Percentiles rank a stretch among this genome's conserved stretches.
Conservation (phyloP, 1,140 invertebrate genomes). For the Nomia melanderi region DNA sequence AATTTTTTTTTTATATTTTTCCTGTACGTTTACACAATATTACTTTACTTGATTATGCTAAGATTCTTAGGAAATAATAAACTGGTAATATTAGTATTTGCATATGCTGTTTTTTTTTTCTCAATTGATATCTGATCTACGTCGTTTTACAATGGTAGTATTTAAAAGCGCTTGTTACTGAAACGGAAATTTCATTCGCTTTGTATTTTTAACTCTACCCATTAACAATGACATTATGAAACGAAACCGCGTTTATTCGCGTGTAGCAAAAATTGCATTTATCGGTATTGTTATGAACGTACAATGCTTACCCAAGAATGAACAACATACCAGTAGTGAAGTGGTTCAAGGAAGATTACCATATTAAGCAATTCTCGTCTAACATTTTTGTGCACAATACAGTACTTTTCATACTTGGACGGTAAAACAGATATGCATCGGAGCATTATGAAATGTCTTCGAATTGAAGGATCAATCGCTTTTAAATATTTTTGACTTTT, state of each 20-base stretch:
- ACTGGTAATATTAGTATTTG: constrained; percentile 22
- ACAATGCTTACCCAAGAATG: constrained; percentile 36
- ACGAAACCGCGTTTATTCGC: background rate
- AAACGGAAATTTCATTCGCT: background rate
- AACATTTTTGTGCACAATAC: constrained; percentile 32
- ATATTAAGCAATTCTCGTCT: constrained; percentile 21
- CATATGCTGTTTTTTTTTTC: constrained; percentile 14
- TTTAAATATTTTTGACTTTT: background rate
- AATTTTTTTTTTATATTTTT: constrained; percentile 45
- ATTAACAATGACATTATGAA: background rate
- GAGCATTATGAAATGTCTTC: constrained; percentile 34
- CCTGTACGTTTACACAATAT: constrained; percentile 12
- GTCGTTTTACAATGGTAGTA: background rate
- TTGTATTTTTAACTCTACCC: background rate
- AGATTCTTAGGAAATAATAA: constrained; percentile 6
- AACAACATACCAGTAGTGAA: constrained; percentile 17
- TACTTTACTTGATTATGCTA: constrained; percentile 19
- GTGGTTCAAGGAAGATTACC: constrained; percentile 14
- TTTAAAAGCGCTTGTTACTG: too few relatives aligned
- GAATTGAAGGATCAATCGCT: background rate
- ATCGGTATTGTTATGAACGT: background rate
- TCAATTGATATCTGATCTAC: constrained; percentile 11
- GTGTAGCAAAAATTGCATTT: background rate
- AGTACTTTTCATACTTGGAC: constrained; percentile 11
- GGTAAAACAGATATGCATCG: background rate